Evolutionary conservation across 2,888 invertebrate species (phyloP).

Genomic region (Gisinianus flammeolus): DNA sequence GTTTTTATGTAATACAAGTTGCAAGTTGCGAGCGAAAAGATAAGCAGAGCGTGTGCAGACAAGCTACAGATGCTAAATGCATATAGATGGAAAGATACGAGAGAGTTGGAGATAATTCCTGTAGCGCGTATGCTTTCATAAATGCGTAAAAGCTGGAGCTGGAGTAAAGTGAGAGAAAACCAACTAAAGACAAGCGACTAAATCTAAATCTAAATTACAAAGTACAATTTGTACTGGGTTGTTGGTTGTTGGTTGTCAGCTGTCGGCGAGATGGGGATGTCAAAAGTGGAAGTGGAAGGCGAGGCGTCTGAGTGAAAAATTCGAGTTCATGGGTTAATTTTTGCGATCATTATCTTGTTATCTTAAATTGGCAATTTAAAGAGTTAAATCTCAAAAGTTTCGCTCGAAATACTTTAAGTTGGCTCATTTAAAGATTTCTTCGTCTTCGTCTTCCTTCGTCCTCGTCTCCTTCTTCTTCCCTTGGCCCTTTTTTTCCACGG

Average conservation of each 20-base stretch:
- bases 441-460: not conserved
- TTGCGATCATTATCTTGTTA: constrained; percentile 30
- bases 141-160: no score
- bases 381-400: constrained; percentile 23
- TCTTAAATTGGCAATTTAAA: constrained; percentile 20
- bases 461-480: not conserved
- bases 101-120: no score
- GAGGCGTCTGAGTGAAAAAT: constrained; percentile 7
- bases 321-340: constrained; percentile 24
- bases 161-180: no score
- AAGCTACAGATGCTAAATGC: no score
- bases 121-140: no score
- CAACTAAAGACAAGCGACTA: not conserved
- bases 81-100: no score
- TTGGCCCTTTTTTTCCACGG: not conserved
- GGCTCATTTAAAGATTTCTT: constrained; percentile 1
- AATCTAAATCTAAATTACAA: no score
- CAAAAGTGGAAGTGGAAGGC: not conserved
- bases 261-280: not conserved
- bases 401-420: constrained; percentile 2
- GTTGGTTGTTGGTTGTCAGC: not conserved
- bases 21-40: no score
- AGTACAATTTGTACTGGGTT: not conserved
- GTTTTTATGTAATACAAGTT: no score
- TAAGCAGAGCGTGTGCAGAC: no score